phyloP scores from a whole-genome alignment of 2,888 invertebrate genomes.

The Microplitis deprimator region DNA sequence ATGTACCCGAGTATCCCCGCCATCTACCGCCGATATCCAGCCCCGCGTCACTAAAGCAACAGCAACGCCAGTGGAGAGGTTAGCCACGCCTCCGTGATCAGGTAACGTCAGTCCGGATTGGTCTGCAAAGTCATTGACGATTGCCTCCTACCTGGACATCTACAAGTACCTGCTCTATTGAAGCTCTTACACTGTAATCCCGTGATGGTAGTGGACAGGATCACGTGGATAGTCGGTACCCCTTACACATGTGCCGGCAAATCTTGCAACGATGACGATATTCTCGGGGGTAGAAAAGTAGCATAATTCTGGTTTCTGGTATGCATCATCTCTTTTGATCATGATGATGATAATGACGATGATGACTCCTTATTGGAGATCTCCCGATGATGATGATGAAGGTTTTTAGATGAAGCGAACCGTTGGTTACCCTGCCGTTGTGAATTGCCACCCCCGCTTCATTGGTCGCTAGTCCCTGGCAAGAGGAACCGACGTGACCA shows the following conservation, averaged over 20 bases:
- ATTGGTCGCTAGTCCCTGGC: not conserved
- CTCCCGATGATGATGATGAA: conserved; percentile 43
- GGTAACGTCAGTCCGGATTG: conserved; percentile 41
- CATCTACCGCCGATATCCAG: conserved; percentile 2
- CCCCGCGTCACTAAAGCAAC: conserved; percentile 7
- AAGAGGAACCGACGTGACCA: conserved; percentile 56
- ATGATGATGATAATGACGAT: conserved; percentile 33
- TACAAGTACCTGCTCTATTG: conserved; percentile 41
- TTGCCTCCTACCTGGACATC: not conserved
- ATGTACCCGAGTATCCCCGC: not conserved
- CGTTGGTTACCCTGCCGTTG: conserved; percentile 55
- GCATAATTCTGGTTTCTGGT: conserved; percentile 29
- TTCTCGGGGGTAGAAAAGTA: conserved; percentile 37
- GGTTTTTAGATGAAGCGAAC: conserved; percentile 53
- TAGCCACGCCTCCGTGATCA: conserved; percentile 17
- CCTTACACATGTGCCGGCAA: not conserved
- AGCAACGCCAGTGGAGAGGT: conserved; percentile 9
- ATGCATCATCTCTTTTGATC: conserved; percentile 25
- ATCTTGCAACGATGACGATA: not conserved
- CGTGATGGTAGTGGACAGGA: conserved; percentile 31
- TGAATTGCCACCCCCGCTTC: conserved; percentile 55
- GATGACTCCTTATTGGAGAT: conserved; percentile 19
- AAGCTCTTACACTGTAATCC: not conserved
- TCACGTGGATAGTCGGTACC: conserved; percentile 15
- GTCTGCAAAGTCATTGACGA: not conserved